A percentile compares a stretch with the other conserved stretches of the same genome.
Evolutionary conservation across 1,140 invertebrate genomes (phyloP).

Genomic region (Lepidurus packardi): DNA sequence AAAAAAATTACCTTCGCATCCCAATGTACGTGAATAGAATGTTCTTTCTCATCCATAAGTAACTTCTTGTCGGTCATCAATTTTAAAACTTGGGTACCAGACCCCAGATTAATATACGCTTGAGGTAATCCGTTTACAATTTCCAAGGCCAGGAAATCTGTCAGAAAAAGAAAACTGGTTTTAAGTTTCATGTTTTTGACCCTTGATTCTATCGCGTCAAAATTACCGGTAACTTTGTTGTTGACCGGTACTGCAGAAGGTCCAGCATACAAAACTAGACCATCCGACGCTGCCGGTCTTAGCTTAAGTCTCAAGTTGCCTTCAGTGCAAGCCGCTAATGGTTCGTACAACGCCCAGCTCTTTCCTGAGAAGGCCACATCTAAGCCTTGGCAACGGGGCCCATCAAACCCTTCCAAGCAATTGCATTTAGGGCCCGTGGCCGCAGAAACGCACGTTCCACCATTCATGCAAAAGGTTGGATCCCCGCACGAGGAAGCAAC

Average conservation of each 20-base stretch:
- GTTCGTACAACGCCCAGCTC: slow-evolving; percentile 81
- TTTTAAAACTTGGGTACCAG: slow-evolving; percentile 65
- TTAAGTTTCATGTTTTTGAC: slow-evolving; percentile 34
- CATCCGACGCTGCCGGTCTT: slow-evolving; percentile 62
- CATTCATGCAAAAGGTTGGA: slow-evolving; percentile 58
- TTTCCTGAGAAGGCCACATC: slow-evolving; percentile 78
- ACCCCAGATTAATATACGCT: slow-evolving; percentile 82
- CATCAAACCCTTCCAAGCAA: slow-evolving; percentile 64
- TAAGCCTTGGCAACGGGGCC: slow-evolving; percentile 82
- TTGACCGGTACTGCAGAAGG: slow-evolving; percentile 57
- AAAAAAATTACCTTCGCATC: slow-evolving; percentile 48
- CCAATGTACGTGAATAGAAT: slow-evolving; percentile 73
- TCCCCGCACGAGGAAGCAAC: slow-evolving; percentile 42
- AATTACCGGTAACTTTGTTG: slow-evolving; percentile 54
- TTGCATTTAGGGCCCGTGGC: slow-evolving; percentile 48
- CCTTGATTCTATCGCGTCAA: slow-evolving; percentile 20
- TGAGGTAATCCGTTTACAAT: slow-evolving; percentile 75
- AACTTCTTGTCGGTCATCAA: slow-evolving; percentile 60
- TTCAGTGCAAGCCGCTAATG: slow-evolving; percentile 55
- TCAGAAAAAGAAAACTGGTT: slow-evolving; percentile 37
- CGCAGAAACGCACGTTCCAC: slow-evolving; percentile 51
- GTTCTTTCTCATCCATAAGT: slow-evolving; percentile 67
- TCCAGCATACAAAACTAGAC: slow-evolving; percentile 86
- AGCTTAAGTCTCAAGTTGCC: slow-evolving; percentile 60
- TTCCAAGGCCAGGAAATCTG: slow-evolving; percentile 88